Conservation (phyloP, 2,888 invertebrate species). For the Harpagoxenus sublaevis region DNA sequence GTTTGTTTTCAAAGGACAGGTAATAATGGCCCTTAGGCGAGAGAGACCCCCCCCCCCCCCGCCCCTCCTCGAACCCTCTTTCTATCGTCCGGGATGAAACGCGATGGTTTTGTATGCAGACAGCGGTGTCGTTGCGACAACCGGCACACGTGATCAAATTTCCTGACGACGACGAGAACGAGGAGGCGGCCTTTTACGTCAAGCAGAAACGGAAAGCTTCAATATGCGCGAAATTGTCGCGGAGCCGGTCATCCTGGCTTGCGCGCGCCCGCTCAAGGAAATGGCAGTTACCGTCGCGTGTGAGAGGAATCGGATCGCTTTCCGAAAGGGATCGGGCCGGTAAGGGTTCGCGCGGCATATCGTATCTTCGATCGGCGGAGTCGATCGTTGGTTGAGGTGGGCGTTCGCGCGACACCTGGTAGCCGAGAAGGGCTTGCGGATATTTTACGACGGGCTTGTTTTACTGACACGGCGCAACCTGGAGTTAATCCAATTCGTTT, state of each 20-base stretch:
- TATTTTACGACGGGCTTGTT: conserved; percentile 24
- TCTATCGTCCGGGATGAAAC: conserved; percentile 64
- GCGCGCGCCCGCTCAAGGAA: background rate
- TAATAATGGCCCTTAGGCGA: conserved; percentile 79
- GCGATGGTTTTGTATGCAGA: conserved; percentile 81
- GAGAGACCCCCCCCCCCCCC: background rate
- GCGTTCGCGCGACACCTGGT: conserved; percentile 13
- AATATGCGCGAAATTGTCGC: conserved; percentile 20
- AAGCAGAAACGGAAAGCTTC: conserved; percentile 37
- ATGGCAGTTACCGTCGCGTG: conserved; percentile 14
- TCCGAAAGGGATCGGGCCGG: background rate
- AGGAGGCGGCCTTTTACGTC: conserved; percentile 20
- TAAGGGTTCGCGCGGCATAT: background rate
- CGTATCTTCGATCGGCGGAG: conserved; percentile 7
- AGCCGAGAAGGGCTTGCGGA: conserved; percentile 2
- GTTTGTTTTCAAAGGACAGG: conserved; percentile 81
- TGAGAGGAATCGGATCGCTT: conserved; percentile 11
- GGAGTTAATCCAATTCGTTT: conserved; percentile 18
- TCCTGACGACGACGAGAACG: conserved; percentile 67
- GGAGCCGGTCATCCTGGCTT: background rate
- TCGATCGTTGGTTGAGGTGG: background rate
- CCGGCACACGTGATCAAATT: conserved; percentile 83
- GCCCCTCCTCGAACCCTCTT: background rate
- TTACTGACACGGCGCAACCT: conserved; percentile 2
- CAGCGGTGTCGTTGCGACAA: conserved; percentile 80